phyloP scores from a whole-genome alignment of 2,113 vertebrate genomes.

The Chelonoidis abingdonii region DNA sequence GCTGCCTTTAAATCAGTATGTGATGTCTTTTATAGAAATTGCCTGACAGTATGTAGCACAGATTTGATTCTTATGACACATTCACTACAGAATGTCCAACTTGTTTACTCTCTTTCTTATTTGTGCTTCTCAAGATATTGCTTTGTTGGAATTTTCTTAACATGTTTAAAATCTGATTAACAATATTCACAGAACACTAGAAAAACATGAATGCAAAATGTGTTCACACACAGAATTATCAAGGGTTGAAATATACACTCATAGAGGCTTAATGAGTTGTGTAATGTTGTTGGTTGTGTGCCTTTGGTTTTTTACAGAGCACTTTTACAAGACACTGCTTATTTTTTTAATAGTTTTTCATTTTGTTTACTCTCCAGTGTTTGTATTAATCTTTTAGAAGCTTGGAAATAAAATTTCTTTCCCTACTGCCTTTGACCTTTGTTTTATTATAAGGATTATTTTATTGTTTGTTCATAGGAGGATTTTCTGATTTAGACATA shows the following conservation, averaged over 20 bases:
- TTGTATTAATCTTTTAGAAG: constrained; percentile 73
- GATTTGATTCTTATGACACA: neutral
- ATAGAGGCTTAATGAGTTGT: neutral
- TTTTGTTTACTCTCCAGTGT: constrained; percentile 65
- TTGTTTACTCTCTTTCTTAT: neutral
- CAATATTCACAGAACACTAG: neutral
- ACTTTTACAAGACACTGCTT: constrained; percentile 65
- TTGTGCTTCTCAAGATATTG: constrained; percentile 31
- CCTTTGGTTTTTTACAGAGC: constrained; percentile 67
- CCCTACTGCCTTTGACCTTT: constrained; percentile 35
- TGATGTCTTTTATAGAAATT: neutral
- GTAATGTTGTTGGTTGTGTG: constrained; percentile 26
- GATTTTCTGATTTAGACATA: neutral
- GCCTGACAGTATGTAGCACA: neutral
- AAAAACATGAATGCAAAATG: constrained; percentile 13
- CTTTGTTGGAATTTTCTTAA: neutral
- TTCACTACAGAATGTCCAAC: neutral
- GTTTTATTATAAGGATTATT: constrained; percentile 5
- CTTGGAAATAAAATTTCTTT: constrained; percentile 78
- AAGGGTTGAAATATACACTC: constrained; percentile 27
- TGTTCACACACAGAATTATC: constrained; percentile 12
- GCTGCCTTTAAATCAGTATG: neutral
- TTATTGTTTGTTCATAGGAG: neutral
- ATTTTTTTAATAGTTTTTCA: constrained; percentile 29
- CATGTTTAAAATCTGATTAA: constrained; percentile 40